Percentiles rank a stretch among this genome's conserved stretches.
Conservation (phyloP, 2,888 invertebrate species). For the Tetheella fluctuosa region DNA sequence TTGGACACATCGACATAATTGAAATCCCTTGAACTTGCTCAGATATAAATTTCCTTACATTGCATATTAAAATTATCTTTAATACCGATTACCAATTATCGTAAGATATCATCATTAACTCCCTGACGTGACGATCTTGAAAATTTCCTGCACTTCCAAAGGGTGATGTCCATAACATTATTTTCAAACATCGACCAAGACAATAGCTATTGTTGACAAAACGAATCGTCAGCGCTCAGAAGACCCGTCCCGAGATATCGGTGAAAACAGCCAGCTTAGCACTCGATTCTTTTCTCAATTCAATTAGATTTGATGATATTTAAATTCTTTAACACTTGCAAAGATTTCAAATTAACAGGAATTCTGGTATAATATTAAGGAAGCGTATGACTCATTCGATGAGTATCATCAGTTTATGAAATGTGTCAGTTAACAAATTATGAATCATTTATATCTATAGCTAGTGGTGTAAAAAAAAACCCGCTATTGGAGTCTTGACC, state of each 20-base stretch:
- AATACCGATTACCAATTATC: slow-evolving; percentile 19
- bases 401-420: slow-evolving; percentile 31
- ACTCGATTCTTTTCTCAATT: slow-evolving; percentile 59
- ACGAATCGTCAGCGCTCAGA: slow-evolving; percentile 62
- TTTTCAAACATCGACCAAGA: slow-evolving; percentile 69
- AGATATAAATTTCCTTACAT: not conserved
- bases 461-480: not conserved
- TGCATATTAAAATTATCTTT: not conserved
- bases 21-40: not conserved
- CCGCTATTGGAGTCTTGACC: not conserved
- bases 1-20: too few relatives aligned
- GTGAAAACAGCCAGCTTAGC: slow-evolving; percentile 51
- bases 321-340: slow-evolving; percentile 11
- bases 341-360: slow-evolving; percentile 25
- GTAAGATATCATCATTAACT: slow-evolving; percentile 22
- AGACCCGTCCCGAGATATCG: slow-evolving; percentile 46
- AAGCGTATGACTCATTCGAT: slow-evolving; percentile 33
- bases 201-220: slow-evolving; percentile 77
- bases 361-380: slow-evolving; percentile 33
- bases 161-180: slow-evolving; percentile 58
- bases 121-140: slow-evolving; percentile 41
- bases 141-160: slow-evolving; percentile 45
- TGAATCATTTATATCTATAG: slow-evolving; percentile 33
- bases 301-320: slow-evolving; percentile 37
- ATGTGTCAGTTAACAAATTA: slow-evolving; percentile 23